These are phyloP conservation scores for Caranx ignobilis DNA, from an alignment of 2,113 vertebrate species.

Conservation along the genomic window DNA sequence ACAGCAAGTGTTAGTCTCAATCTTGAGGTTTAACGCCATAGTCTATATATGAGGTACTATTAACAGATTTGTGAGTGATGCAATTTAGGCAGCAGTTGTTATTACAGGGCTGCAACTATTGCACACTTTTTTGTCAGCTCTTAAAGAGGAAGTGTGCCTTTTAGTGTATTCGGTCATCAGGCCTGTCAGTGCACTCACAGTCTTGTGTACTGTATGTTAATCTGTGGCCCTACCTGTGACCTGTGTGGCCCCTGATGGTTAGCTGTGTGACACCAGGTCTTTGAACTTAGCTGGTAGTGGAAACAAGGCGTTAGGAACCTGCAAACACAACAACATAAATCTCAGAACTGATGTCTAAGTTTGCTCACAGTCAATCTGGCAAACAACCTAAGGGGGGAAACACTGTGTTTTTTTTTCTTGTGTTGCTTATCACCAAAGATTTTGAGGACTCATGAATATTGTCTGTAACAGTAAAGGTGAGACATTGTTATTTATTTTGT, in stretches of 20 bases:
- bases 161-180: slow-evolving; percentile 13
- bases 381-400: slow-evolving; percentile 46
- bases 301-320: slow-evolving; percentile 7
- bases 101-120: slow-evolving; percentile 36
- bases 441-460: neutral
- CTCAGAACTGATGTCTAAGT: slow-evolving; percentile 42
- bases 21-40: slow-evolving; percentile 6
- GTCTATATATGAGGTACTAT: slow-evolving; percentile 3
- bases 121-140: slow-evolving; percentile 20
- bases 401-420: neutral
- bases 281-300: slow-evolving; percentile 24
- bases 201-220: neutral
- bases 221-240: neutral
- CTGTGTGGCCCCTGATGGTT: neutral
- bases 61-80: slow-evolving; percentile 33
- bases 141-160: slow-evolving; percentile 52
- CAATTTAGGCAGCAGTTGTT: slow-evolving; percentile 20
- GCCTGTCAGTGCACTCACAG: neutral
- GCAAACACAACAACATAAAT: slow-evolving; percentile 17
- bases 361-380: slow-evolving; percentile 37
- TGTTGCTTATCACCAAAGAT: too few species aligned
- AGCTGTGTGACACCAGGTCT: slow-evolving; percentile 2
- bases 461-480: neutral
- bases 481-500: neutral
- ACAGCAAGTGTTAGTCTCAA: slow-evolving; percentile 3